These are phyloP conservation scores for Pipistrellus pygmaeus DNA, from an alignment of 2,797 vertebrate genomes.

Conservation along the genomic window DNA sequence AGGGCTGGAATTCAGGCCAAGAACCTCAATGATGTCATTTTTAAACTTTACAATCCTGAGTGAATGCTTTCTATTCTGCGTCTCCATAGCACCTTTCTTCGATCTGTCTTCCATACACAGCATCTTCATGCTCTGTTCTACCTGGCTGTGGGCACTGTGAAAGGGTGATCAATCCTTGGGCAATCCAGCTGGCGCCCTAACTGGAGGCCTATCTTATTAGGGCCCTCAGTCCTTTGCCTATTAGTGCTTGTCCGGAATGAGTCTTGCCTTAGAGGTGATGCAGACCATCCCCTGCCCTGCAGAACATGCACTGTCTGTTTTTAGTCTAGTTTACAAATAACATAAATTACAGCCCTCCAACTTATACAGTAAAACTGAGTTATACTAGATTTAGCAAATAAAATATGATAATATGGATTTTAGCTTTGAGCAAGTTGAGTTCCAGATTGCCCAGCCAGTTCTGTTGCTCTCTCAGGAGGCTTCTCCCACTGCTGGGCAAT, in stretches of 20 bases:
- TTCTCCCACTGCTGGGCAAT: neutral
- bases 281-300: neutral
- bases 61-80: neutral
- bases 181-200: fast-evolving
- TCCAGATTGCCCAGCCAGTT: neutral
- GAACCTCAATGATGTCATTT: neutral
- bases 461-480: neutral
- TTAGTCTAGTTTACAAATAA: neutral
- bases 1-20: neutral
- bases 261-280: neutral
- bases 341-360: neutral
- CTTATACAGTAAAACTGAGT: neutral
- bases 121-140: neutral
- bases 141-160: fast-evolving
- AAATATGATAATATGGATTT: neutral
- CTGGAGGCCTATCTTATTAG: too few species aligned
- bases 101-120: neutral
- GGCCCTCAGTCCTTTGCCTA: neutral
- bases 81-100: neutral
- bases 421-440: neutral
- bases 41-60: neutral
- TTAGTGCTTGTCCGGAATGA: too few species aligned
- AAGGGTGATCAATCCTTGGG: too few species aligned
- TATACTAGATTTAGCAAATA: neutral
- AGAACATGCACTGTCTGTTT: neutral